Conservation (phyloP, 1,140 invertebrate genomes). For the Littorina saxatilis region DNA sequence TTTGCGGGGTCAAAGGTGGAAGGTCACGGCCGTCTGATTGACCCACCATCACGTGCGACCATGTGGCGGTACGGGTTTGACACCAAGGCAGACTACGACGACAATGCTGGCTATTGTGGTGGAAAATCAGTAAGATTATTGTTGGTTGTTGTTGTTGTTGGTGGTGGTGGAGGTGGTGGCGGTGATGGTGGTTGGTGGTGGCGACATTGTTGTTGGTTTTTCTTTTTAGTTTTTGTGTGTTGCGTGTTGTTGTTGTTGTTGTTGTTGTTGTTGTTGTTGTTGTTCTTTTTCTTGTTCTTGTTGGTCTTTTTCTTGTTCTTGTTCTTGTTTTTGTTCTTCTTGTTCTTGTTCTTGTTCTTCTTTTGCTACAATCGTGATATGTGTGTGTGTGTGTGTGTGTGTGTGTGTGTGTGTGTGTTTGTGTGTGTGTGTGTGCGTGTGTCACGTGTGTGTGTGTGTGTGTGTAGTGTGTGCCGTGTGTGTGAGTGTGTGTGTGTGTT, state of each 20-base stretch:
- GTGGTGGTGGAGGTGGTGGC: not conserved
- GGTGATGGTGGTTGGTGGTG: not conserved
- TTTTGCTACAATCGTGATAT: too few species aligned
- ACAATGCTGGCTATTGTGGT: constrained; percentile 89
- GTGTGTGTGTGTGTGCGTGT: too few species aligned
- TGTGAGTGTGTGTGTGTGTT: too few species aligned
- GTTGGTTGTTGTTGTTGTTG: not conserved
- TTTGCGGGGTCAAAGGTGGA: constrained; percentile 41
- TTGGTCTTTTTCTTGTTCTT: constrained; percentile 5
- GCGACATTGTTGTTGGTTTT: too few species aligned
- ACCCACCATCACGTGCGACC: constrained; percentile 91
- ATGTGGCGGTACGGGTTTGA: constrained; percentile 96
- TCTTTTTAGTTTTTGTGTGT: too few species aligned
- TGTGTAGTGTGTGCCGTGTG: too few species aligned
- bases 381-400: too few species aligned
- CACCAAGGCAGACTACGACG: constrained; percentile 92
- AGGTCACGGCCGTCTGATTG: constrained; percentile 89
- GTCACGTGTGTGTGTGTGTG: too few species aligned
- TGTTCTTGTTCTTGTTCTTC: constrained; percentile 15
- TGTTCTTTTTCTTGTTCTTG: not conserved
- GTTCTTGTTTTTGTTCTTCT: not conserved
- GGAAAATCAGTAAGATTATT: constrained; percentile 82
- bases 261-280: not conserved
- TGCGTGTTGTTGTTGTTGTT: not conserved
- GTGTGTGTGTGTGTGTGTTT: too few species aligned